Evolutionary conservation across 2,113 vertebrate genomes (phyloP).

Genomic region (Pleuronectes platessa): DNA sequence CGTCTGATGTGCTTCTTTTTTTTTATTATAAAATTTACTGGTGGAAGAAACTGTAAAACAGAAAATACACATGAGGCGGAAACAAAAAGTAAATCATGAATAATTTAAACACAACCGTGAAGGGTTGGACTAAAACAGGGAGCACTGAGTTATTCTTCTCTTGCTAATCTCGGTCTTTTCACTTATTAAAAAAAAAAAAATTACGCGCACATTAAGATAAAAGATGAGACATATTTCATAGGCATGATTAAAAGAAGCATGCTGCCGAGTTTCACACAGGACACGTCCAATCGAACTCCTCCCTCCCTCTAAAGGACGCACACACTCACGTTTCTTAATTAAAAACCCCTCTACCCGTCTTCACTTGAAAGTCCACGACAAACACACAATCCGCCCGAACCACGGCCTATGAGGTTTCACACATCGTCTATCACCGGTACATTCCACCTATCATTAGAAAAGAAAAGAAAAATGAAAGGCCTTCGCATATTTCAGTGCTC

Average conservation of each 20-base stretch:
- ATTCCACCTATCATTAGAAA: conserved; percentile 60
- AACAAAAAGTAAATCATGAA: conserved; percentile 27
- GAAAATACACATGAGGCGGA: conserved; percentile 2
- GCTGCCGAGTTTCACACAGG: conserved; percentile 72
- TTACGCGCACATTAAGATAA: conserved; percentile 70
- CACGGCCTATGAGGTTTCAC: conserved; percentile 54
- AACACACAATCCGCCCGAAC: conserved; percentile 31
- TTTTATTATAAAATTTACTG: no score
- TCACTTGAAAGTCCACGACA: conserved; percentile 51
- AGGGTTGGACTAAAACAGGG: conserved; percentile 15
- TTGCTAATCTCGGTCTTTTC: conserved; percentile 44
- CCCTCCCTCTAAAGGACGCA: conserved; percentile 4
- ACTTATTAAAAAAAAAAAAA: conserved; percentile 69
- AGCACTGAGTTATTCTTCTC: conserved; percentile 38
- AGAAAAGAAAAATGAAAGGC: conserved; percentile 47
- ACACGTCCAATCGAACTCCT: conserved; percentile 51
- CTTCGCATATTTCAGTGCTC: conserved; percentile 48
- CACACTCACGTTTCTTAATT: conserved; percentile 13
- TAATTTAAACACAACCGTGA: conserved; percentile 1
- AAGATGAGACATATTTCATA: conserved; percentile 66
- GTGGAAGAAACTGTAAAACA: no score
- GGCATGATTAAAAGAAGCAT: conserved; percentile 76
- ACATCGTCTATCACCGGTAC: conserved; percentile 54
- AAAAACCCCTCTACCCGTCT: conserved; percentile 33
- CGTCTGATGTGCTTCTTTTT: no score